Percentiles rank a stretch among this genome's conserved stretches.
Evolutionary conservation across 2,113 vertebrate species (phyloP).

Genomic region (Corydoras sp.): DNA sequence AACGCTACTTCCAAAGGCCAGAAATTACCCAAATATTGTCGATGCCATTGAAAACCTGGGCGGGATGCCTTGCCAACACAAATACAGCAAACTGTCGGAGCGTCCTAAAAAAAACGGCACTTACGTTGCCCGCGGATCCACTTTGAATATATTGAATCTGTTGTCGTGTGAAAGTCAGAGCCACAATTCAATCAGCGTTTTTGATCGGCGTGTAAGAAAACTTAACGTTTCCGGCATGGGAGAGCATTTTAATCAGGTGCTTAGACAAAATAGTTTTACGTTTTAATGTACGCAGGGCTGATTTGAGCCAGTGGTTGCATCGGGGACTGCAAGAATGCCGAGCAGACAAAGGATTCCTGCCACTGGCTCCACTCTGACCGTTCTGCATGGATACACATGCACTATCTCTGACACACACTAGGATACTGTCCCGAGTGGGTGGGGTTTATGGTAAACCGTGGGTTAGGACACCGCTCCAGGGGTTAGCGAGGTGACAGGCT

Average conservation of each 20-base stretch:
- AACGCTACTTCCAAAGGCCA: not conserved
- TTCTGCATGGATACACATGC: slow-evolving; percentile 12
- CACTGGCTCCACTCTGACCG: not conserved
- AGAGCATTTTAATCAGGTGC: too few relatives aligned
- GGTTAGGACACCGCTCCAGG: slow-evolving; percentile 28
- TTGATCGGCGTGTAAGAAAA: not conserved
- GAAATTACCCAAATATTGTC: not conserved
- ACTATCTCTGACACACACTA: not conserved
- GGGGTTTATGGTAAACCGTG: slow-evolving; percentile 40
- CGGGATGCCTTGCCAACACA: not conserved
- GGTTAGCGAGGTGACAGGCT: slow-evolving; percentile 38
- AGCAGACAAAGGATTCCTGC: slow-evolving; percentile 2
- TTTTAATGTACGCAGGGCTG: too few relatives aligned
- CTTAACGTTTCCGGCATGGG: too few relatives aligned
- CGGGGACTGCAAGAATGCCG: not conserved
- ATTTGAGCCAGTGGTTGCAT: not conserved
- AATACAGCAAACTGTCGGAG: not conserved
- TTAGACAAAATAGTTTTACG: too few relatives aligned
- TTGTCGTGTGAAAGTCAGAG: not conserved
- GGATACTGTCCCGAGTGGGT: slow-evolving; percentile 19
- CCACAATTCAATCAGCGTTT: not conserved
- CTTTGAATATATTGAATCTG: not conserved
- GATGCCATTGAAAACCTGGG: not conserved
- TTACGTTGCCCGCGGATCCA: not conserved
- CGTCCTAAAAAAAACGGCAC: not conserved